Evolutionary conservation across 2,888 invertebrate species (phyloP).

Genomic region (Macropis europaea): DNA sequence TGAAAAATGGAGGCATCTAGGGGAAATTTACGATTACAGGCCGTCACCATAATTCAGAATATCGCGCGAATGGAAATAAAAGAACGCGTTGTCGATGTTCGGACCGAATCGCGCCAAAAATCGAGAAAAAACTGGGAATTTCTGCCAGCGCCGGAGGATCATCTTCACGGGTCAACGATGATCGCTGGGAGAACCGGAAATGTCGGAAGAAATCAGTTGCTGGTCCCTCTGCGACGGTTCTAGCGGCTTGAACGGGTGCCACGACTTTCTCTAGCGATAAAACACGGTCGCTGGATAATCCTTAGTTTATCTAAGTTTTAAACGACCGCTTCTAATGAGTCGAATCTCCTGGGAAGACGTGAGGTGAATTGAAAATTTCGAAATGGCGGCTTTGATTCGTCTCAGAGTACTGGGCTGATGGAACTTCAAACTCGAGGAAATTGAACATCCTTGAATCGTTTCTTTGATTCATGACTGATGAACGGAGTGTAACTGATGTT

Average conservation of each 20-base stretch:
- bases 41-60: constrained; percentile 40
- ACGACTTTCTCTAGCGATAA: constrained; percentile 15
- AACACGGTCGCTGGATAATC: not conserved
- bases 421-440: no score
- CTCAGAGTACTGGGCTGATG: no score
- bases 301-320: constrained; percentile 24
- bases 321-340: not conserved
- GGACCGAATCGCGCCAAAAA: constrained; percentile 17
- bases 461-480: no score
- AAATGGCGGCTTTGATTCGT: no score
- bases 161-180: constrained; percentile 40
- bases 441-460: no score
- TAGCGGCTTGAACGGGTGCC: constrained; percentile 33
- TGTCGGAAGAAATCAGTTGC: constrained; percentile 7
- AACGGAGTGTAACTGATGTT: no score
- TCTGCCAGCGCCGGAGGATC: constrained; percentile 20
- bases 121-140: constrained; percentile 3
- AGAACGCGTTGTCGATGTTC: constrained; percentile 4
- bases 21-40: constrained; percentile 22
- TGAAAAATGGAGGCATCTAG: no score
- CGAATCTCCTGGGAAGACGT: no score
- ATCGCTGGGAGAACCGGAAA: not conserved
- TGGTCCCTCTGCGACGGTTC: constrained; percentile 8
- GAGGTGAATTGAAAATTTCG: no score
- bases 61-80: constrained; percentile 11